Percentiles rank a stretch among this genome's conserved stretches.
phyloP scores from a whole-genome alignment of 2,888 invertebrate genomes.

The Platycheirus rosarum region DNA sequence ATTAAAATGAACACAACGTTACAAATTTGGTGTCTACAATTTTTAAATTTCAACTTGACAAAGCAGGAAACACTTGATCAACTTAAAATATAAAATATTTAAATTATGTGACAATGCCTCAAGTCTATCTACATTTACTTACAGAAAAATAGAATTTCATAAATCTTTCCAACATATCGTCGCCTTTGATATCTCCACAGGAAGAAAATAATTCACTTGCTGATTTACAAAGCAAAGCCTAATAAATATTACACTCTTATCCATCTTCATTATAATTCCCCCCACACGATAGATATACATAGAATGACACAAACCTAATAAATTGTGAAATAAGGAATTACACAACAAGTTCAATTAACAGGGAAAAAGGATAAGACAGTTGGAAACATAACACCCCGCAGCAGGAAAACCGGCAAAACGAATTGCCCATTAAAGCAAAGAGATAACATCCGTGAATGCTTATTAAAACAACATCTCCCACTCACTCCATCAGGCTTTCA shows the following conservation, averaged over 20 bases:
- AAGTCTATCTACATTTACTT: too few relatives aligned
- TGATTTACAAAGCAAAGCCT: not conserved
- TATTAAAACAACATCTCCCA: constrained; percentile 64
- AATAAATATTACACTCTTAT: not conserved
- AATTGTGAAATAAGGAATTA: constrained; percentile 24
- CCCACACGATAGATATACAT: not conserved
- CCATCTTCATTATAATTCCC: not conserved
- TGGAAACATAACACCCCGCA: constrained; percentile 15
- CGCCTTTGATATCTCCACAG: not conserved
- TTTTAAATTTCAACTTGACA: too few relatives aligned
- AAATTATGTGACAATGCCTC: too few relatives aligned
- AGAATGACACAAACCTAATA: constrained; percentile 1
- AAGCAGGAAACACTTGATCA: too few relatives aligned
- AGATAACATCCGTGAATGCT: constrained; percentile 69
- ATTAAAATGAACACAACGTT: too few relatives aligned
- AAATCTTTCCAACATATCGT: not conserved
- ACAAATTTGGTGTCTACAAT: too few relatives aligned
- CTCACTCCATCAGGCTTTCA: constrained; percentile 39
- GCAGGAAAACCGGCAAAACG: constrained; percentile 24
- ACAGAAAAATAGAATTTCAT: not conserved
- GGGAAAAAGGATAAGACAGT: not conserved
- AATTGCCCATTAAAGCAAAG: constrained; percentile 68
- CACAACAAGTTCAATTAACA: constrained; percentile 30
- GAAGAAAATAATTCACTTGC: not conserved
- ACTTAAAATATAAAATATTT: too few relatives aligned